phyloP scores from a whole-genome alignment of 2,888 invertebrate species.

The Odontocerum albicorne region DNA sequence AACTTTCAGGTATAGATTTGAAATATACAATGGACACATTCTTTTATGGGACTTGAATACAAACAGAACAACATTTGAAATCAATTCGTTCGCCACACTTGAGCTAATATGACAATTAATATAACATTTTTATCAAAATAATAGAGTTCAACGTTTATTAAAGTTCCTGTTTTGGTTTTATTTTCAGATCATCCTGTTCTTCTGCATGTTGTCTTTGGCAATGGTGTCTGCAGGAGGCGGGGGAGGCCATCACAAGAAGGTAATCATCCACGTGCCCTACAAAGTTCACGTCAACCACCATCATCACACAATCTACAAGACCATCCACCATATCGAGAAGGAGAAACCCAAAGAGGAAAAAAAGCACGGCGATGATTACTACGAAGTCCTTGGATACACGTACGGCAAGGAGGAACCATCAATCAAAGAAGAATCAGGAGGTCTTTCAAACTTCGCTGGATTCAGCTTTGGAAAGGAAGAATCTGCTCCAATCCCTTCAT shows the following conservation, averaged over 20 bases:
- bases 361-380: neutral
- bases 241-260: conserved; percentile 6
- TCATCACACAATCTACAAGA: conserved; percentile 13
- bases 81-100: no score
- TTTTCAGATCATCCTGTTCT: conserved; percentile 6
- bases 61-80: no score
- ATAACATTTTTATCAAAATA: no score
- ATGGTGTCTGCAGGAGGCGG: neutral
- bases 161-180: neutral
- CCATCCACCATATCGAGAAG: conserved; percentile 1
- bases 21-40: no score
- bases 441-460: neutral
- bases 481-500: no score
- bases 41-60: no score
- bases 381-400: conserved; percentile 1
- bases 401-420: conserved; percentile 2
- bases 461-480: no score
- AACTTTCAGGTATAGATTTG: no score
- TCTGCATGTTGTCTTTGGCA: no score
- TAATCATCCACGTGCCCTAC: conserved; percentile 14
- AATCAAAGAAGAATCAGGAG: neutral
- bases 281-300: conserved; percentile 9
- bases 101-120: no score
- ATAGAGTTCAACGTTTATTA: neutral
- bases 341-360: conserved; percentile 6